Conservation (phyloP, 2,113 vertebrate genomes). For the Caloenas nicobarica region DNA sequence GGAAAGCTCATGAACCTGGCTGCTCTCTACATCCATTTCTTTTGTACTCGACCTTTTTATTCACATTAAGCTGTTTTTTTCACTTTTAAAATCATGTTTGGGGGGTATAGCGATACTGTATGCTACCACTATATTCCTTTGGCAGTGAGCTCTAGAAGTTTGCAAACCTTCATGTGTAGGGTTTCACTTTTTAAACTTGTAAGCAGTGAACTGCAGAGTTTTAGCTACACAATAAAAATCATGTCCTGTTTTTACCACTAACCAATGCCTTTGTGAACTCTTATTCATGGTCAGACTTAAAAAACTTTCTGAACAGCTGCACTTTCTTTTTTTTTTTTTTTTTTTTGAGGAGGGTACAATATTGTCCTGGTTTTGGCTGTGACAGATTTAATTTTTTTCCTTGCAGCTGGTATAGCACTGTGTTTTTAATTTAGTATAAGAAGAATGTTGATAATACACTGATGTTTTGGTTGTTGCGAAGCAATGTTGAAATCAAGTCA, state of each 20-base stretch:
- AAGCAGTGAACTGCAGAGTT: background rate
- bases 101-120: background rate
- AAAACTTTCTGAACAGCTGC: background rate
- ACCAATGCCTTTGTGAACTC: background rate
- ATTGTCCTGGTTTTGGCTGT: too few species aligned
- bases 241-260: background rate
- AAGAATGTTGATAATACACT: too few species aligned
- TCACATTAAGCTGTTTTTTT: background rate
- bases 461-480: too few species aligned
- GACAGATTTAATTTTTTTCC: too few species aligned
- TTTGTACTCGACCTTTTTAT: background rate
- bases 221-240: background rate
- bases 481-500: too few species aligned
- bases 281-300: background rate
- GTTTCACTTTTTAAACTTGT: background rate
- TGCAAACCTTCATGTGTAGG: background rate
- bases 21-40: background rate
- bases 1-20: background rate
- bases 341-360: background rate
- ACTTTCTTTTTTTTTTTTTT: background rate
- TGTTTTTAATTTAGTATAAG: too few species aligned
- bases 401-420: too few species aligned
- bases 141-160: background rate
- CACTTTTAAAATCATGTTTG: background rate
- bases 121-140: background rate